phyloP scores from a whole-genome alignment of 2,113 vertebrate genomes.

The Tauraco erythrolophus region DNA sequence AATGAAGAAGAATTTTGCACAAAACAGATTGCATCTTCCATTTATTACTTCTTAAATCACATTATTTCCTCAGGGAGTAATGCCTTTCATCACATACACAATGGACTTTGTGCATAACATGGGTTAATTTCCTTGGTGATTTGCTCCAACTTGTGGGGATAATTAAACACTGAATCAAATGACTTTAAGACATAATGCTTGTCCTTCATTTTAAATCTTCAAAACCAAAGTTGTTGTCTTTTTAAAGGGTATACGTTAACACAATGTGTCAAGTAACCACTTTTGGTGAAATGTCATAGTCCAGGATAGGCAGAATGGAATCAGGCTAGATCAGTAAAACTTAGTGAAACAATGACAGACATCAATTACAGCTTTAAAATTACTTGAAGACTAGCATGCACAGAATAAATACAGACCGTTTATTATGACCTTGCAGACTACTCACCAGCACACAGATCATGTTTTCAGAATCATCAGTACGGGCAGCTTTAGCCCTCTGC shows the following conservation, averaged over 20 bases:
- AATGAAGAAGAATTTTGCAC: not conserved
- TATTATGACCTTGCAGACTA: not conserved
- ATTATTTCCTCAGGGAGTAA: not conserved
- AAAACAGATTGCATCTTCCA: not conserved
- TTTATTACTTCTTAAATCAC: not conserved
- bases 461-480: not conserved
- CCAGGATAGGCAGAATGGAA: not conserved
- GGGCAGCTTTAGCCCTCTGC: not conserved
- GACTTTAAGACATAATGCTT: not conserved
- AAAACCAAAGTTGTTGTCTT: not conserved
- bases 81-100: slow-evolving; percentile 5
- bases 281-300: not conserved
- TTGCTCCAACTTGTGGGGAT: slow-evolving; percentile 1
- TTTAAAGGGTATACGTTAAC: not conserved
- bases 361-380: not conserved
- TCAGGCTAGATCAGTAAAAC: not conserved
- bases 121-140: slow-evolving; percentile 33
- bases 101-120: not conserved
- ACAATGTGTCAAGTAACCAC: not conserved
- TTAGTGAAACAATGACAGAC: not conserved
- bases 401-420: not conserved
- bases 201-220: not conserved
- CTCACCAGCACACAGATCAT: not conserved
- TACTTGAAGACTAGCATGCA: not conserved
- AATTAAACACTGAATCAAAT: slow-evolving; percentile 21